Evolutionary conservation across 2,888 invertebrate species (phyloP).

Genomic region (Girardia tigrina): DNA sequence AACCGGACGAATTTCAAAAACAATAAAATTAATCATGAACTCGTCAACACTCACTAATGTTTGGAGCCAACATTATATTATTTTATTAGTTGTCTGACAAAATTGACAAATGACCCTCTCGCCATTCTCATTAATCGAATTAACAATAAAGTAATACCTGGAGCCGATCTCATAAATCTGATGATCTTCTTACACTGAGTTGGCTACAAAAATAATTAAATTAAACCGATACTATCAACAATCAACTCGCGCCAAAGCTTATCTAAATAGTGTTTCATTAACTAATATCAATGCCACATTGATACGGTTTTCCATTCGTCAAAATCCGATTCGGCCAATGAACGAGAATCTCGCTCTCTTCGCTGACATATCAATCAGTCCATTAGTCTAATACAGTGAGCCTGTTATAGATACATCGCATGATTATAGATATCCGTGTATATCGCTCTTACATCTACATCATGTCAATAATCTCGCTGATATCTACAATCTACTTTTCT

Average conservation of each 20-base stretch:
- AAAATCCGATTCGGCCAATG: neutral
- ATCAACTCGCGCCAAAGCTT: neutral
- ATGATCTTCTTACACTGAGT: slow-evolving; percentile 23
- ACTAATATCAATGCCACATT: slow-evolving; percentile 14
- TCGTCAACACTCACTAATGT: slow-evolving; percentile 15
- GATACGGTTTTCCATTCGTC: slow-evolving; percentile 18
- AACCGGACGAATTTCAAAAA: neutral
- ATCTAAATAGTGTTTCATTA: slow-evolving; percentile 23
- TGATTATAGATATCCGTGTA: slow-evolving; percentile 17
- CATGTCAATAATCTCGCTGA: slow-evolving; percentile 10
- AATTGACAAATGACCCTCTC: slow-evolving; percentile 23
- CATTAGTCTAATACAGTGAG: slow-evolving; percentile 13
- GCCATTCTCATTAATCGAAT: slow-evolving; percentile 23
- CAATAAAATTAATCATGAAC: slow-evolving; percentile 18
- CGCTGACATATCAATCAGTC: slow-evolving; percentile 11
- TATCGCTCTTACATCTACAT: slow-evolving; percentile 13
- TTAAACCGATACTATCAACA: slow-evolving; percentile 17
- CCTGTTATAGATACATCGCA: slow-evolving; percentile 15
- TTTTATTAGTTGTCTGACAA: neutral
- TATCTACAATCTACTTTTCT: slow-evolving; percentile 4
- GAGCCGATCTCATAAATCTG: slow-evolving; percentile 23
- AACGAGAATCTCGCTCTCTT: slow-evolving; percentile 6
- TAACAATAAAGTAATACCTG: slow-evolving; percentile 16
- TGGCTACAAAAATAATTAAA: slow-evolving; percentile 5
- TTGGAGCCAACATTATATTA: slow-evolving; percentile 15